These are phyloP conservation scores for Sarcophaga bullata DNA, from an alignment of 1,140 invertebrate species.

Conservation along the genomic window DNA sequence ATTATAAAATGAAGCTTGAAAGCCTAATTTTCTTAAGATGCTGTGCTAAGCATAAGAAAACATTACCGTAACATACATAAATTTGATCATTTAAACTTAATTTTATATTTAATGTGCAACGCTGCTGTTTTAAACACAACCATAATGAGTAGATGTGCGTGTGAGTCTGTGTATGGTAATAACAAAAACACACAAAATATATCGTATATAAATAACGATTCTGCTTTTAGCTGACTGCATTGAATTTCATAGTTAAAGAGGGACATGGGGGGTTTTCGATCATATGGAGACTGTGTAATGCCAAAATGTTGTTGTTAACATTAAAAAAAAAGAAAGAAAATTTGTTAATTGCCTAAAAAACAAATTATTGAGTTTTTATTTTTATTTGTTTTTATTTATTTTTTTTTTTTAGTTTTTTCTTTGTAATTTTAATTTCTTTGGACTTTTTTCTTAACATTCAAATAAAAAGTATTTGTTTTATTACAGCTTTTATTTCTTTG, in stretches of 20 bases:
- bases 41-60: no score
- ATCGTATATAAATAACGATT: background rate
- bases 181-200: no score
- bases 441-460: background rate
- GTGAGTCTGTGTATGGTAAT: no score
- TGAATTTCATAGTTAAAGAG: background rate
- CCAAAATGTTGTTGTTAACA: background rate
- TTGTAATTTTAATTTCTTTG: background rate
- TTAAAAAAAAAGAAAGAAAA: slow-evolving; percentile 1
- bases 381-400: slow-evolving; percentile 44
- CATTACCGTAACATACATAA: no score
- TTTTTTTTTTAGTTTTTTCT: slow-evolving; percentile 16
- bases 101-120: no score
- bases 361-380: slow-evolving; percentile 44
- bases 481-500: background rate
- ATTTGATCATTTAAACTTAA: no score
- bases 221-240: background rate
- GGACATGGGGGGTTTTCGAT: background rate
- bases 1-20: no score
- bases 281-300: background rate
- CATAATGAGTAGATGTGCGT: no score
- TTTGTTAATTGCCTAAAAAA: slow-evolving; percentile 40
- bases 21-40: no score
- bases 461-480: background rate
- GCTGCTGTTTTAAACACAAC: no score